phyloP scores from a whole-genome alignment of 2,113 vertebrate genomes.

The Megaceryle torquata region DNA sequence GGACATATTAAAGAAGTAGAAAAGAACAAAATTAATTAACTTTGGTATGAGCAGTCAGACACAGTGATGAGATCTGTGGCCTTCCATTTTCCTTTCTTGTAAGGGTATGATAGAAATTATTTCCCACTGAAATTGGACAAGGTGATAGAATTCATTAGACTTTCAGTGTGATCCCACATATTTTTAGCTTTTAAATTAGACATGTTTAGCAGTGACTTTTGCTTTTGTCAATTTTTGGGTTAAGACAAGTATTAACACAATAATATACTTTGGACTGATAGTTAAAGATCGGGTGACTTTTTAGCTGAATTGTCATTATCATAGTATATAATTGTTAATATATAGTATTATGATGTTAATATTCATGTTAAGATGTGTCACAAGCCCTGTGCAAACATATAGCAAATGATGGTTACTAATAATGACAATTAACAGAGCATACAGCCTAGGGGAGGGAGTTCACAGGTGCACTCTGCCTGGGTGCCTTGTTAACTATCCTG shows the following conservation, averaged over 20 bases:
- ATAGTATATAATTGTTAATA: background rate
- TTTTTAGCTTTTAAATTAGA: background rate
- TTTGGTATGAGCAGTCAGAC: background rate
- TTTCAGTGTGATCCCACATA: background rate
- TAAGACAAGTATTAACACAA: background rate
- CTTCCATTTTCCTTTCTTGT: background rate
- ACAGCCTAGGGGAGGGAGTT: background rate
- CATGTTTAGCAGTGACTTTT: background rate
- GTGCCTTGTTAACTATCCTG: background rate
- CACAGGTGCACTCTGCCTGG: background rate
- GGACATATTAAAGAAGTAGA: background rate
- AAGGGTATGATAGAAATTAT: background rate
- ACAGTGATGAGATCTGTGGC: background rate
- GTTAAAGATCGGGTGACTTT: background rate
- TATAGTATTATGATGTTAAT: background rate
- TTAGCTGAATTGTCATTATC: background rate
- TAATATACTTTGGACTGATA: background rate
- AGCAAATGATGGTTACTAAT: background rate
- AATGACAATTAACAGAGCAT: background rate
- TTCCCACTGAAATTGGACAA: background rate
- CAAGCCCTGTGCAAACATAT: background rate
- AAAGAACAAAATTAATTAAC: conserved; percentile 1
- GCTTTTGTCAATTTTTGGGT: background rate
- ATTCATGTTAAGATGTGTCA: background rate
- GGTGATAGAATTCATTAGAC: background rate